A percentile compares a stretch with the other conserved stretches of the same genome.
phyloP scores from a whole-genome alignment of 2,113 vertebrate species.

The Melanerpes formicivorus region DNA sequence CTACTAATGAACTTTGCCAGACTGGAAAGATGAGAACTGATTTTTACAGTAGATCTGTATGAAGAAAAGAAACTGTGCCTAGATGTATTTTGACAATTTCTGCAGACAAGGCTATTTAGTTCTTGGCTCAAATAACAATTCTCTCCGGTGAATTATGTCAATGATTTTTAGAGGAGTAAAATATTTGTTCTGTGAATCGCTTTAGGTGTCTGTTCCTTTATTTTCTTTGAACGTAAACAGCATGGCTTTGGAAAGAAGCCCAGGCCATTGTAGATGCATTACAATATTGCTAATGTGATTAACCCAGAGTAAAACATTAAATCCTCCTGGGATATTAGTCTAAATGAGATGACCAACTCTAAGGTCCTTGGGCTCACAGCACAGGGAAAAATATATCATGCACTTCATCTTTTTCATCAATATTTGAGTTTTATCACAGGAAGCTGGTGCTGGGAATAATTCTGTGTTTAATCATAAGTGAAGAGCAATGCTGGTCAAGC shows the following conservation, averaged over 20 bases:
- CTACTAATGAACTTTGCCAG: conserved; percentile 54
- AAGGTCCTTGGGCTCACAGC: background rate
- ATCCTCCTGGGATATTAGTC: conserved; percentile 4
- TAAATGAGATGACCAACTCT: conserved; percentile 1
- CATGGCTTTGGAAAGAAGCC: conserved; percentile 49
- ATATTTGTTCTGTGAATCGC: conserved; percentile 49
- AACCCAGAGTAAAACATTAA: conserved; percentile 41
- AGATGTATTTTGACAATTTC: conserved; percentile 60
- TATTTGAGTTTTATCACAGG: background rate
- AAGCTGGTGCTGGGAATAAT: background rate
- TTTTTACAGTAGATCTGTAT: conserved; percentile 58
- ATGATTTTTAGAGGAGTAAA: conserved; percentile 34
- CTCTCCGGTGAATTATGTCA: conserved; percentile 44
- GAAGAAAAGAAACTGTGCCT: background rate
- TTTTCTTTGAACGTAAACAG: conserved; percentile 40
- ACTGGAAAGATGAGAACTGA: conserved; percentile 46
- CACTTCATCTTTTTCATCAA: background rate
- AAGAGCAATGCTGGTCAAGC: background rate
- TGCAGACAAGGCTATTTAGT: conserved; percentile 43
- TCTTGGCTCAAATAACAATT: conserved; percentile 42
- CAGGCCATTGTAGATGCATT: background rate
- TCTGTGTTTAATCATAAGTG: background rate
- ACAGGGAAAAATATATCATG: background rate
- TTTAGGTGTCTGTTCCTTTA: conserved; percentile 45
- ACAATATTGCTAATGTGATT: conserved; percentile 39